A percentile compares a stretch with the other conserved stretches of the same genome.
These are phyloP conservation scores for Perizoma affinitatum DNA, from an alignment of 2,888 invertebrate species.

Conservation along the genomic window DNA sequence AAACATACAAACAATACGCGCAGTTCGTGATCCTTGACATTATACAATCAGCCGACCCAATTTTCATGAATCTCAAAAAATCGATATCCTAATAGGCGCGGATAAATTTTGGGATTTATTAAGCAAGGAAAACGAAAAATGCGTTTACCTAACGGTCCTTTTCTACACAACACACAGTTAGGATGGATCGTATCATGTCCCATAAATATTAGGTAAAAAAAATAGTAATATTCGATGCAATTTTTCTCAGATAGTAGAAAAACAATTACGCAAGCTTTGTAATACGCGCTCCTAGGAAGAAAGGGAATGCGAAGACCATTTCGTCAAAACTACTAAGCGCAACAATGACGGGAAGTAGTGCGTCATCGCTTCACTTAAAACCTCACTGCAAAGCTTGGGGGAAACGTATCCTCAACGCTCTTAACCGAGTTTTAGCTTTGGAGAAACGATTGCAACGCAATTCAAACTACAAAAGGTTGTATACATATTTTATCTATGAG, in stretches of 20 bases:
- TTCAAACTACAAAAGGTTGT: slow-evolving; percentile 12
- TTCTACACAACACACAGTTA: slow-evolving; percentile 34
- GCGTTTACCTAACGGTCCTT: slow-evolving; percentile 33
- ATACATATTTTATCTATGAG: slow-evolving; percentile 33
- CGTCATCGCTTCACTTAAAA: slow-evolving; percentile 27
- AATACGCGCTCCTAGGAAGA: slow-evolving; percentile 4
- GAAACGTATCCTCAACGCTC: slow-evolving; percentile 3
- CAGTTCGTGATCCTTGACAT: slow-evolving; percentile 2
- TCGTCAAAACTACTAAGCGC: slow-evolving; percentile 18
- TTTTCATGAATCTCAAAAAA: slow-evolving; percentile 1
- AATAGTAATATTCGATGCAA: slow-evolving; percentile 27
- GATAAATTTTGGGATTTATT: slow-evolving; percentile 36
- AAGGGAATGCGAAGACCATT: slow-evolving; percentile 2
- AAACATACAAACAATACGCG: neutral
- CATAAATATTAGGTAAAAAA: slow-evolving; percentile 6
- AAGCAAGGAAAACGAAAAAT: slow-evolving; percentile 20
- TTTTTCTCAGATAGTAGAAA: slow-evolving; percentile 22
- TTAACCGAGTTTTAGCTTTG: slow-evolving; percentile 3
- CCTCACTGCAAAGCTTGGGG: slow-evolving; percentile 10
- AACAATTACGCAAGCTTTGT: slow-evolving; percentile 28
- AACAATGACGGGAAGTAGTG: slow-evolving; percentile 22
- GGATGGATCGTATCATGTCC: slow-evolving; percentile 40
- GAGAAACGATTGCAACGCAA: slow-evolving; percentile 4
- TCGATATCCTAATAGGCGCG: slow-evolving; percentile 22
- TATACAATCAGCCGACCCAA: slow-evolving; percentile 13